Base-by-base conservation (phyloP, 1,140 invertebrate genomes). In the Babylonia areolata region DNA sequence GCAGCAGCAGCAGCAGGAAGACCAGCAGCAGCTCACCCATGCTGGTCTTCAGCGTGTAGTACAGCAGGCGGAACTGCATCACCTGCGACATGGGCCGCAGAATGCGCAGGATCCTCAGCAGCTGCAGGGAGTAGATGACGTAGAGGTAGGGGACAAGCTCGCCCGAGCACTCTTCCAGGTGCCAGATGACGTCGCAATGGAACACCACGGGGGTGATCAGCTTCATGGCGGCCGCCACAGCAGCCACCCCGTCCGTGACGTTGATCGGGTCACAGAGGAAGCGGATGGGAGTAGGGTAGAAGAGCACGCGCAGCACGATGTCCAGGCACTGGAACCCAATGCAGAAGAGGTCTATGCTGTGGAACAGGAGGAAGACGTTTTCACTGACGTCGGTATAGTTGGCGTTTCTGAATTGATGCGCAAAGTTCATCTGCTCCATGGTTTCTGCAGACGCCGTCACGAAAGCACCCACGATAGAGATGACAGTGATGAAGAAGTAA, bases 101-200 rank as follows among this genome's bases (percentile, higher is more conserved):
- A 93, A 99, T 99, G 94, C 99, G 96, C 91, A 99, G 96, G 93
- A 99, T 99, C 93, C 99, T 96, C 97, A 99, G 99, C 93, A 99
- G 99, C 94, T 99, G 96, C 95, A 99, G 99, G 92, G 99, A 97
- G 46, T 90, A 84, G 37, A 92, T 79, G 40, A 90, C 80, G 84
- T 90, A 88, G 11, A 89, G n/a, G 15, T 75, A 28, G 15, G 88
- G 86, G 33, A 37, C 83, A 40, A 12, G 3, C 58, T 64, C 28
- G 15, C 28, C 58, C 5, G 15, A 64, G 58, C 58, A 5, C 0
- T 2, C 15, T 12, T 0, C 58, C 58, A 64, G 58, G 23, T 23
- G 28, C 15, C 28, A n/a, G 5, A 6, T 64, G 58, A 23, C 20
- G 28, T 64, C 28, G 58, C 58, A 64, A 23, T 64, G 12, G 58